Evolutionary conservation across 1,140 invertebrate genomes (phyloP).

Genomic region (Camponotus vicinus): DNA sequence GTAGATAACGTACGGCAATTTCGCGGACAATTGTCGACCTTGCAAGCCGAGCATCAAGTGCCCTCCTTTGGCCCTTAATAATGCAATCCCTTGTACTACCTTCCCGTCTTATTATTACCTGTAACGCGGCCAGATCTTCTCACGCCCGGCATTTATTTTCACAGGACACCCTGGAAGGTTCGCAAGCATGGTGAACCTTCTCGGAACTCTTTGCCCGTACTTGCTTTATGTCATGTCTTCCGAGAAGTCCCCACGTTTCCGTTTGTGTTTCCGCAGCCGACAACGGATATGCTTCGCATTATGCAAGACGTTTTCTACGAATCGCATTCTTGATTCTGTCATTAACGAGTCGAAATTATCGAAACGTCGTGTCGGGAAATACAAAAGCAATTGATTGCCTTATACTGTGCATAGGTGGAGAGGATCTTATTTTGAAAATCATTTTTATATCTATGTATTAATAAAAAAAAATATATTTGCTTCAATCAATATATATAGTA

Average conservation of each 20-base stretch:
- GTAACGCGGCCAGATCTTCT: slow-evolving; percentile 17
- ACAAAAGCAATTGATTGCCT: neutral
- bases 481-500: neutral
- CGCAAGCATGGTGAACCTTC: slow-evolving; percentile 30
- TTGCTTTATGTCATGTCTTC: slow-evolving; percentile 50
- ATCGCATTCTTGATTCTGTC: slow-evolving; percentile 22
- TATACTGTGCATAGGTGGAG: neutral
- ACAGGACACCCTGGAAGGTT: slow-evolving; percentile 30
- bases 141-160: slow-evolving; percentile 36
- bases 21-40: slow-evolving; percentile 5
- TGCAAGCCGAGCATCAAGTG: slow-evolving; percentile 6
- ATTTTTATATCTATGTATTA: neutral
- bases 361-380: neutral
- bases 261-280: slow-evolving; percentile 39
- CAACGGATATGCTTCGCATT: slow-evolving; percentile 49
- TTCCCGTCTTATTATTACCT: slow-evolving; percentile 30
- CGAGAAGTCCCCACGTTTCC: slow-evolving; percentile 13
- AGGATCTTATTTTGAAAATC: slow-evolving; percentile 5
- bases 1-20: neutral
- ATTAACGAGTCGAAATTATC: slow-evolving; percentile 19
- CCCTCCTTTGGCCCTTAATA: neutral
- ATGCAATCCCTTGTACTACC: neutral
- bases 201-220: slow-evolving; percentile 23
- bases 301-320: slow-evolving; percentile 29
- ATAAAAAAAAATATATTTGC: neutral